Conservation (phyloP, 1,140 invertebrate species). For the Drosophila jambulina region DNA sequence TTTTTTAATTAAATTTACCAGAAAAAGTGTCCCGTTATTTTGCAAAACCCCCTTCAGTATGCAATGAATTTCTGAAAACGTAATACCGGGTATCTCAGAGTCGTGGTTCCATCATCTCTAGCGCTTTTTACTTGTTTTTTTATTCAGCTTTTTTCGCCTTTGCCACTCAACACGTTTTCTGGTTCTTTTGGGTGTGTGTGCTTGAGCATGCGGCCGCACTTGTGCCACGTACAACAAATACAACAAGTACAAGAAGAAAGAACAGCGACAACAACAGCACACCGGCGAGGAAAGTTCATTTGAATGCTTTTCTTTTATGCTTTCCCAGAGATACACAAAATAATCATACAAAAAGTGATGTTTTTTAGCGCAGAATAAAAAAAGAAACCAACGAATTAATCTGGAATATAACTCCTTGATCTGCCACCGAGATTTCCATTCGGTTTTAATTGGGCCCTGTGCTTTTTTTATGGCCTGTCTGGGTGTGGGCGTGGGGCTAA, state of each 20-base stretch:
- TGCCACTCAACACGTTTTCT: conserved; percentile 80
- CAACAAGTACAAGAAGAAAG: conserved; percentile 52
- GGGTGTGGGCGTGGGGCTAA: not conserved
- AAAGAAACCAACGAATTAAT: conserved; percentile 40
- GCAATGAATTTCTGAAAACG: not conserved
- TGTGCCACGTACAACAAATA: conserved; percentile 75
- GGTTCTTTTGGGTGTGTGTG: conserved; percentile 56
- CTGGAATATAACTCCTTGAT: conserved; percentile 27
- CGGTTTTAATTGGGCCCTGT: conserved; percentile 72
- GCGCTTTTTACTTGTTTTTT: conserved; percentile 18
- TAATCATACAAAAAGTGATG: conserved; percentile 27
- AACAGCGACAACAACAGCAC: conserved; percentile 22
- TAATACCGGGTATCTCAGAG: not conserved
- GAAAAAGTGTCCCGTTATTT: too few species aligned
- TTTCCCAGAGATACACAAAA: conserved; percentile 67
- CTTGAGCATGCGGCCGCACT: conserved; percentile 81
- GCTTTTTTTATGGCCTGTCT: conserved; percentile 57
- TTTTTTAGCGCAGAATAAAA: conserved; percentile 15
- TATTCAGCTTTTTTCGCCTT: conserved; percentile 28
- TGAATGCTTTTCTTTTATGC: conserved; percentile 80
- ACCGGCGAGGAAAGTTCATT: conserved; percentile 71
- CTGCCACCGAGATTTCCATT: conserved; percentile 53
- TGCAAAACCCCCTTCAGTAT: not conserved
- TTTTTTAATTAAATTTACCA: too few species aligned
- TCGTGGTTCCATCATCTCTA: conserved; percentile 20